These are phyloP conservation scores for Hydrotaea cyrtoneurina DNA, from an alignment of 2,888 invertebrate species.

Conservation along the genomic window DNA sequence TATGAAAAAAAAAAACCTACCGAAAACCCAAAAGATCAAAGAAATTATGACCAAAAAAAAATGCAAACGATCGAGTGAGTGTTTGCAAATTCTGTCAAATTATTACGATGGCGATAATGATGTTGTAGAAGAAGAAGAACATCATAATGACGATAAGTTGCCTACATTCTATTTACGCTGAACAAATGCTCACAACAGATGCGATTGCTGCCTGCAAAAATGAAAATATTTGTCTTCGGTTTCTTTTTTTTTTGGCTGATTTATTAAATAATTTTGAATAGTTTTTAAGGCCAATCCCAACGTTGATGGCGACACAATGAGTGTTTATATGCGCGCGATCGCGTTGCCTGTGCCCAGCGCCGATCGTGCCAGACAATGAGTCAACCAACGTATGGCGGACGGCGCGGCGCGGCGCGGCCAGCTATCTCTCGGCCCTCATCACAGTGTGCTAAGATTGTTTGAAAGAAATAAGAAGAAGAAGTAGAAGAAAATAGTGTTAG, in stretches of 20 bases:
- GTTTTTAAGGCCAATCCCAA: constrained; percentile 31
- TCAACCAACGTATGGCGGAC: constrained; percentile 31
- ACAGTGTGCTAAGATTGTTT: constrained; percentile 3
- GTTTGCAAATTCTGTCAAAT: not conserved
- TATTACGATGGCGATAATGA: too few relatives aligned
- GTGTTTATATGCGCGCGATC: not conserved
- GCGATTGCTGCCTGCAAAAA: constrained; percentile 5
- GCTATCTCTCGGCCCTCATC: not conserved
- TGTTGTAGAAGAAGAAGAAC: not conserved
- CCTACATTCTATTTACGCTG: constrained; percentile 12
- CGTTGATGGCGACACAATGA: constrained; percentile 13
- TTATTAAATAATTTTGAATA: constrained; percentile 32
- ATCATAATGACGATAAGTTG: not conserved
- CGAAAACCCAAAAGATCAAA: constrained; percentile 20
- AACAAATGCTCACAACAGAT: constrained; percentile 28
- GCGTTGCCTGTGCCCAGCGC: not conserved
- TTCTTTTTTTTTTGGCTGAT: not conserved
- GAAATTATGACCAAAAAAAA: constrained; percentile 7
- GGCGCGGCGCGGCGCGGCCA: too few relatives aligned
- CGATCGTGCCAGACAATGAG: constrained; percentile 58
- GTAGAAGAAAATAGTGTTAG: constrained; percentile 3
- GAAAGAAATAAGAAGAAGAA: not conserved
- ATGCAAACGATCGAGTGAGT: not conserved
- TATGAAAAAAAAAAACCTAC: not conserved
- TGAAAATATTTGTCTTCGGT: constrained; percentile 24